Percentiles rank a stretch among this genome's conserved stretches.
phyloP scores from a whole-genome alignment of 2,888 invertebrate genomes.

The Schizaphis graminum region DNA sequence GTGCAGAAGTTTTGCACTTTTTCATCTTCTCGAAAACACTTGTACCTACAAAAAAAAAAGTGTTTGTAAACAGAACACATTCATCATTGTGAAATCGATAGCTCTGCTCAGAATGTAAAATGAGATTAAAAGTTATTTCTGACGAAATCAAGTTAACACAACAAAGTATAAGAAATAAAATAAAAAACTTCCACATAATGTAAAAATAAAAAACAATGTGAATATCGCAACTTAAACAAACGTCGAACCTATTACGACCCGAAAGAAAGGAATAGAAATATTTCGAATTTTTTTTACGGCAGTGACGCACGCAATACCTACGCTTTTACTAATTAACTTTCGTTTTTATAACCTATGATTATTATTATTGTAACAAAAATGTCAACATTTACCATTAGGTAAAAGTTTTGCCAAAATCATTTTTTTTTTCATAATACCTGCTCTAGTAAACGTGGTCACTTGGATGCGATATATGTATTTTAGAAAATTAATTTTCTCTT shows the following conservation, averaged over 20 bases:
- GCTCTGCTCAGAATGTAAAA: background rate
- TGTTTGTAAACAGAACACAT: background rate
- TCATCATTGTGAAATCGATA: background rate
- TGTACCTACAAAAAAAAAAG: background rate
- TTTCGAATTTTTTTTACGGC: background rate
- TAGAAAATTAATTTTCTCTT: background rate
- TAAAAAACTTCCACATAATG: background rate
- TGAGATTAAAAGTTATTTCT: background rate
- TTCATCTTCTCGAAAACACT: background rate
- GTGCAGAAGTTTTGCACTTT: background rate
- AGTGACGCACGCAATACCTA: background rate
- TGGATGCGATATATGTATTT: background rate
- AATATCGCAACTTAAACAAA: background rate
- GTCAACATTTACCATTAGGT: background rate
- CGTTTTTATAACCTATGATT: background rate
- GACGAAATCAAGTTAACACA: background rate
- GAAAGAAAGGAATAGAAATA: background rate
- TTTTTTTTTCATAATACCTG: background rate
- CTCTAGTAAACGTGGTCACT: background rate
- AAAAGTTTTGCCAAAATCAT: background rate
- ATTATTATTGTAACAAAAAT: background rate
- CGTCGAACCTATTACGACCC: background rate
- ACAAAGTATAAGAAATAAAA: background rate
- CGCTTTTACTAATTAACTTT: constrained; percentile 23
- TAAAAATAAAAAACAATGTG: background rate